Evolutionary conservation across 2,113 vertebrate species (phyloP).

Genomic region (Equus quagga): DNA sequence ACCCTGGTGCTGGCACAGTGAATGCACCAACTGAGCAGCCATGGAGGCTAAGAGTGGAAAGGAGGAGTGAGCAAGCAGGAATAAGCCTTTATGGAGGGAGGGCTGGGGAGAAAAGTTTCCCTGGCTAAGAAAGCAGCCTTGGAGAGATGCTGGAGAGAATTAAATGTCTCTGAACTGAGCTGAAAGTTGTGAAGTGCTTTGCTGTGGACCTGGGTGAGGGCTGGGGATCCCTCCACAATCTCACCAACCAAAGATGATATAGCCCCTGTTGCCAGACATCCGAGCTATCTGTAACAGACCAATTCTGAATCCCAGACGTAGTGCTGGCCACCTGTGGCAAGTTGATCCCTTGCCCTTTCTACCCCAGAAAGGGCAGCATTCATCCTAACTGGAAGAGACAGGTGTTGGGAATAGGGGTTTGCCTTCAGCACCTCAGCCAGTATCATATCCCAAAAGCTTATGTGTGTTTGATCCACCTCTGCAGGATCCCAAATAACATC

Average conservation of each 20-base stretch:
- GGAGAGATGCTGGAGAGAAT: neutral
- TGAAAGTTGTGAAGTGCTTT: neutral
- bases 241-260: neutral
- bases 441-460: neutral
- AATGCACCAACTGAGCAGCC: neutral
- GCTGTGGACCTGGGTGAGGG: neutral
- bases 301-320: neutral
- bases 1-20: neutral
- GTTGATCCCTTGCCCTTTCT: neutral
- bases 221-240: neutral
- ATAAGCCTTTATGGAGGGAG: neutral
- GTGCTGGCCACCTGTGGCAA: neutral
- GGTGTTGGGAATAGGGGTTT: neutral
- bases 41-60: neutral
- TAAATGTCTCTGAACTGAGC: neutral
- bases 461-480: neutral
- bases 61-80: neutral
- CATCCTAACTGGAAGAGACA: neutral
- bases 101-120: neutral
- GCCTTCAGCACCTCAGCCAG: neutral
- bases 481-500: neutral
- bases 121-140: neutral
- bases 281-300: neutral
- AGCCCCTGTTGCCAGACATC: neutral
- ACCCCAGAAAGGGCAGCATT: neutral